Base-by-base conservation (phyloP, 2,797 vertebrate genomes). In the Arctocebus calabarensis region DNA sequence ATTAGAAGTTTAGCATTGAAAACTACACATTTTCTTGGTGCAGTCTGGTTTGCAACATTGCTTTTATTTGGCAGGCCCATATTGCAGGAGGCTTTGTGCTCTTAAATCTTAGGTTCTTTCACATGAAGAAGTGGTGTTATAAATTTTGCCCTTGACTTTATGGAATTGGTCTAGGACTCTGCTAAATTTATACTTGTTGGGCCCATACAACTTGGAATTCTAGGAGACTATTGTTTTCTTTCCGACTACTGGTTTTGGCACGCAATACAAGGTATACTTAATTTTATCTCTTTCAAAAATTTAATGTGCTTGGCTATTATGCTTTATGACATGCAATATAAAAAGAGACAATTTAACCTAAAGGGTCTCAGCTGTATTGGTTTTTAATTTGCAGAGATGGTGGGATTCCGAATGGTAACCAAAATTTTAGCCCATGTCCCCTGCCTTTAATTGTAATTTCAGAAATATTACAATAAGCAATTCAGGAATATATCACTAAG, bases 261-360 rank as follows among this genome's bases (percentile, higher is more conserved):
- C 29, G 43, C 4, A 88, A 25, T 34, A 34, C 48, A 64, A 64
- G 29, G 10, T 83, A 84, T 52, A 16, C 25, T 92, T 86, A 81
- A 52, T 23, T 90, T 89, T 34, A 73, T 95, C 37, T 29, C 25
- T 62, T 96, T 94, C 55, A 78, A 84, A 91, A 90, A 95, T 85
- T 66, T 82, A 90, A 84, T 88, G 29, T 17, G 37, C n/a, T 84
- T 61, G 27, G 75, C 45, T 52, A 84, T 61, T 94, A 96, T 70
- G 48, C 19, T 29, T 66, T 95, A 71, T 48, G 64, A 81, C 7
- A 89, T 89, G 8, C 45, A 88, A 83, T 89, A 83, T 59, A 84
- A 68, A 91, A 82, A 79, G 11, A 17, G 34, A 27, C 37, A 12
- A 25, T 57, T 93, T 85, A 82, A 84, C 70, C 37, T 79, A 48